Conservation (phyloP, 1,140 invertebrate genomes). For the Musca vetustissima region DNA sequence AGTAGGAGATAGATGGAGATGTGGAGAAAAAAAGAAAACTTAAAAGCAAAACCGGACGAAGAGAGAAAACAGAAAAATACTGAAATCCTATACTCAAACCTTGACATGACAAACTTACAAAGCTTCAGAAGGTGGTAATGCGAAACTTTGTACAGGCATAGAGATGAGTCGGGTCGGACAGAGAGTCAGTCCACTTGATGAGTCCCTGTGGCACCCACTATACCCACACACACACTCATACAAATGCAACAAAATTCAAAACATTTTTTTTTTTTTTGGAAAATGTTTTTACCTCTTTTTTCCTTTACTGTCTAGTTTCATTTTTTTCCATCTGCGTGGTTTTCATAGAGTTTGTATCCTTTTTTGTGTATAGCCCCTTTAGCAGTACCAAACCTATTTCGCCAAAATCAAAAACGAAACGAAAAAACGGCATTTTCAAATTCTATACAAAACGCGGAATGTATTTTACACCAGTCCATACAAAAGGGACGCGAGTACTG, state of each 20-base stretch:
- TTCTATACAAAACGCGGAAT: slow-evolving; percentile 18
- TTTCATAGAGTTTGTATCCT: not conserved
- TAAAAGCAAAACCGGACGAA: not conserved
- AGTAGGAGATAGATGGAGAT: not conserved
- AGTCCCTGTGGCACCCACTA: not conserved
- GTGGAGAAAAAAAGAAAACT: not conserved
- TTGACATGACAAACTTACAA: slow-evolving; percentile 4
- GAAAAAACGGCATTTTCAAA: not conserved
- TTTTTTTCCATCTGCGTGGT: too few relatives aligned
- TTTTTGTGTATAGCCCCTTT: slow-evolving; percentile 10
- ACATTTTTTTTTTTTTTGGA: too few relatives aligned
- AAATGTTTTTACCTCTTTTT: too few relatives aligned
- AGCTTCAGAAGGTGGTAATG: too few relatives aligned
- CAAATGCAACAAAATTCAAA: too few relatives aligned
- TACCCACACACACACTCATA: not conserved
- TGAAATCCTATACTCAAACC: slow-evolving; percentile 4
- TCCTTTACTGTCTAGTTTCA: too few relatives aligned
- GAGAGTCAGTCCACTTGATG: not conserved
- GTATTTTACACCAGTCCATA: slow-evolving; percentile 6
- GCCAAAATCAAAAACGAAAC: not conserved
- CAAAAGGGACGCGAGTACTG: too few relatives aligned
- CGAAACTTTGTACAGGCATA: not conserved
- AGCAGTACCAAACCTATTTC: slow-evolving; percentile 17
- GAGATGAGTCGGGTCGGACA: not conserved
- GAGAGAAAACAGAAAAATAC: not conserved